These are phyloP conservation scores for Phortica magna DNA, from an alignment of 2,888 invertebrate genomes.

Conservation along the genomic window DNA sequence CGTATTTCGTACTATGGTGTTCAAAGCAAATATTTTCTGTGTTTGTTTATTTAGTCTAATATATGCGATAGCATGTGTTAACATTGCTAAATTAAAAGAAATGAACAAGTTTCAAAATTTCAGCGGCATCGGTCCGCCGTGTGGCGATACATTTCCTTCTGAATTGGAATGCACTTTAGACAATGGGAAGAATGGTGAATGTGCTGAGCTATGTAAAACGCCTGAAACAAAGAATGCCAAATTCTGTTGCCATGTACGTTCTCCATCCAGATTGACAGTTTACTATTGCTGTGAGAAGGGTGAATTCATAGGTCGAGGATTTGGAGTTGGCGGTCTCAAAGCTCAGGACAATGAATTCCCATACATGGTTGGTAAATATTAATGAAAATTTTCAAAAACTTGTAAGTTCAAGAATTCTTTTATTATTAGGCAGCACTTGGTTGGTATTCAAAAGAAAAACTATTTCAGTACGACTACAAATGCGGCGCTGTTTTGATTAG, in stretches of 20 bases:
- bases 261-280: background rate
- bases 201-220: background rate
- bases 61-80: background rate
- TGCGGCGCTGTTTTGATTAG: constrained; percentile 3
- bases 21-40: background rate
- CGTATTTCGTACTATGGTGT: background rate
- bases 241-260: background rate
- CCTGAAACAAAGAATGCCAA: background rate
- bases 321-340: background rate
- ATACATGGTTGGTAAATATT: constrained; percentile 1
- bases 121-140: background rate
- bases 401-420: background rate
- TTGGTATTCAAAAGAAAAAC: background rate
- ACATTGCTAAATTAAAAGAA: background rate
- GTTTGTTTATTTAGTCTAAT: background rate
- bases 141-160: background rate
- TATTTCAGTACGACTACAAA: background rate
- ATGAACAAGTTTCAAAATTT: background rate
- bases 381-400: background rate
- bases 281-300: background rate
- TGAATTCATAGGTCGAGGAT: background rate
- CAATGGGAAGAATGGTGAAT: background rate
- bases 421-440: background rate
- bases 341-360: background rate
- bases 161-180: background rate